These are phyloP conservation scores for Drosophila tristis DNA, from an alignment of 1,140 invertebrate species.

Conservation along the genomic window DNA sequence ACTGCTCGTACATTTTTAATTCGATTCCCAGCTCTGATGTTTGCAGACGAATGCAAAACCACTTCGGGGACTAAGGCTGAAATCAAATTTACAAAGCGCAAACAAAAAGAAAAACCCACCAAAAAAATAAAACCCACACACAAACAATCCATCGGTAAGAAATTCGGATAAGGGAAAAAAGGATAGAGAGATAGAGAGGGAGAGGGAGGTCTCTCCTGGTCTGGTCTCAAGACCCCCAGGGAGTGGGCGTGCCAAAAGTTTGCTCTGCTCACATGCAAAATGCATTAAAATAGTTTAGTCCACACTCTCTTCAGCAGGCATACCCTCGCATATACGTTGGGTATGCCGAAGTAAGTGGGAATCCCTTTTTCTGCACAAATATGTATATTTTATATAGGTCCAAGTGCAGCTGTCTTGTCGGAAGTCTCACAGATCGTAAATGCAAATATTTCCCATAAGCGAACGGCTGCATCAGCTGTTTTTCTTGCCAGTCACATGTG, in stretches of 20 bases:
- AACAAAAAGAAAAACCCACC: neutral
- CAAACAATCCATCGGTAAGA: slow-evolving; percentile 24
- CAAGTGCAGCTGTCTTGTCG: no score
- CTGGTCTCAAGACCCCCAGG: neutral
- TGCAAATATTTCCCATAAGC: no score
- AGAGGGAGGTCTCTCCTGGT: neutral
- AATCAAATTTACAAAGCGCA: slow-evolving; percentile 31
- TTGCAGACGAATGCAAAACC: slow-evolving; percentile 6
- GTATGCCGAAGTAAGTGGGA: no score
- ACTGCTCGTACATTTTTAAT: slow-evolving; percentile 53
- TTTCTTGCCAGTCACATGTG: no score
- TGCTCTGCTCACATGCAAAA: slow-evolving; percentile 29
- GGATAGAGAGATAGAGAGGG: slow-evolving; percentile 3
- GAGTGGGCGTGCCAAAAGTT: slow-evolving; percentile 10
- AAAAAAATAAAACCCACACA: slow-evolving; percentile 1
- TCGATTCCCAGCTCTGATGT: slow-evolving; percentile 42
- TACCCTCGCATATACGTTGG: no score
- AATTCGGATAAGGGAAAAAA: slow-evolving; percentile 22
- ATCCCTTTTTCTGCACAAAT: no score
- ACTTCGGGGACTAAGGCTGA: slow-evolving; percentile 28
- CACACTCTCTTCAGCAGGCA: neutral
- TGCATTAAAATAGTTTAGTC: slow-evolving; percentile 54
- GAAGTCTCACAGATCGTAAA: no score
- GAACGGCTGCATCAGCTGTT: no score
- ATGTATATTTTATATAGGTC: no score